Evolutionary conservation across 2,888 invertebrate species (phyloP).

Genomic region (Standfussiana lucernea): DNA sequence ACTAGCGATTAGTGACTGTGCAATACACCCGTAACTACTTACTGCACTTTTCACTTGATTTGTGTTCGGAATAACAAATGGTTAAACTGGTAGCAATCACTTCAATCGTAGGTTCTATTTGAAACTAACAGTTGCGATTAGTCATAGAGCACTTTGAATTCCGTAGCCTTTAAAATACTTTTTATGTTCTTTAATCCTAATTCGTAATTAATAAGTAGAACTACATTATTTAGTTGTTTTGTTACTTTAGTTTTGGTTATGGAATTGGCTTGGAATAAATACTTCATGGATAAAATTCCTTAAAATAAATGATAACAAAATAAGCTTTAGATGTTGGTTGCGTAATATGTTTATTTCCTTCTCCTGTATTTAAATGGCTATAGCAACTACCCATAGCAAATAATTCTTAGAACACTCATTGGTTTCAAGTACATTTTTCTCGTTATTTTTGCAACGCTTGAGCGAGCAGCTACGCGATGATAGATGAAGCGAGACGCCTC

Average conservation of each 20-base stretch:
- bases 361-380: background rate
- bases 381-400: background rate
- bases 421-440: background rate
- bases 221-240: background rate
- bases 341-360: background rate
- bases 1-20: constrained; percentile 65
- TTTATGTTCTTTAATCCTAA: background rate
- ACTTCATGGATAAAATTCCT: background rate
- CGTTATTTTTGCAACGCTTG: constrained; percentile 16
- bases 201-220: background rate
- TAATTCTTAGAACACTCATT: background rate
- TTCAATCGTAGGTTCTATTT: background rate
- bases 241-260: background rate
- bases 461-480: constrained; percentile 13
- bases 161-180: background rate
- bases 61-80: constrained; percentile 48
- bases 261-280: background rate
- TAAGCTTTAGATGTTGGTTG: background rate
- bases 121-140: background rate
- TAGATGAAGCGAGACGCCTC: constrained; percentile 16
- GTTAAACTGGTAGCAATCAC: constrained; percentile 18
- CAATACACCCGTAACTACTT: constrained; percentile 51
- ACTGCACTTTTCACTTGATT: constrained; percentile 58
- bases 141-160: background rate
- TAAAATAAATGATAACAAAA: background rate